Conservation (phyloP, 2,888 invertebrate genomes). For the Acleris literana region DNA sequence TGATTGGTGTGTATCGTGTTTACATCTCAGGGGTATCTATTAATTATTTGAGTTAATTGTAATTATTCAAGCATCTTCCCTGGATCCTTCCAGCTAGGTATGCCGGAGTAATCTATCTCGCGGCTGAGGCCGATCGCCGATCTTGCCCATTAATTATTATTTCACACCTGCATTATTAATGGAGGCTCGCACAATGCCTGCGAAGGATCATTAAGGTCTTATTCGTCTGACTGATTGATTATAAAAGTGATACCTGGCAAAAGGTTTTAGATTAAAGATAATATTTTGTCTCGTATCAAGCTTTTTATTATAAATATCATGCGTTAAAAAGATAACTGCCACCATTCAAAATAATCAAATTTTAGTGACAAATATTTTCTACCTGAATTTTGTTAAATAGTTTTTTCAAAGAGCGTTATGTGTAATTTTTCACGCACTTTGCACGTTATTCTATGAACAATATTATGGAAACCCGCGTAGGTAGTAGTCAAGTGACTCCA, state of each 20-base stretch:
- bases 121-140: constrained; percentile 39
- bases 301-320: too few relatives aligned
- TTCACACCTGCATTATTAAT: constrained; percentile 40
- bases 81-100: constrained; percentile 39
- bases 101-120: constrained; percentile 47
- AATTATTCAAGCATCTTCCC: constrained; percentile 42
- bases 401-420: too few relatives aligned
- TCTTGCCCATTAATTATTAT: constrained; percentile 46
- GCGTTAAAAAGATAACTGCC: too few relatives aligned
- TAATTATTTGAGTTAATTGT: constrained; percentile 45
- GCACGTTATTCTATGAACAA: too few relatives aligned
- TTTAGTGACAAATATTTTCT: too few relatives aligned
- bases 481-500: too few relatives aligned
- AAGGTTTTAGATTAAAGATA: neutral
- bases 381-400: too few relatives aligned
- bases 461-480: too few relatives aligned
- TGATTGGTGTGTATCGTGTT: constrained; percentile 35
- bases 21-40: constrained; percentile 41
- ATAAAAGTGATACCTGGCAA: constrained; percentile 11
- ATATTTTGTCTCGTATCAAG: neutral
- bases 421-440: too few relatives aligned
- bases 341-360: too few relatives aligned
- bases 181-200: constrained; percentile 38
- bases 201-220: constrained; percentile 36
- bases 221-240: constrained; percentile 32